Conservation (phyloP, 2,797 vertebrate species). For the Streptopelia turtur region DNA sequence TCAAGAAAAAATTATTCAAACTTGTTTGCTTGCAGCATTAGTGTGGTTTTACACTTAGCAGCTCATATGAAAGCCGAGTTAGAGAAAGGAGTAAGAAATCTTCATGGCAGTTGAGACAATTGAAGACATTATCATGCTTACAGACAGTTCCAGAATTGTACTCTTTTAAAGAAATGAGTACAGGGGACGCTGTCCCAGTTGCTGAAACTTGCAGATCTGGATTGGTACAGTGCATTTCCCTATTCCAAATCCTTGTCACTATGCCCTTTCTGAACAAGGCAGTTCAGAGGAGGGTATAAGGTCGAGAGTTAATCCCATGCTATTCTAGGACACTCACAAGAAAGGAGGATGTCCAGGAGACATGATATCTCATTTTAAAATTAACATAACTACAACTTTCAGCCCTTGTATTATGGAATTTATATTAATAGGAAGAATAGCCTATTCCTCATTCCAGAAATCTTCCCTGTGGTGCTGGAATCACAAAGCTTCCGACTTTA, state of each 20-base stretch:
- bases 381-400: background rate
- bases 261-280: background rate
- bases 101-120: background rate
- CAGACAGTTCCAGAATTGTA: background rate
- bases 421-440: background rate
- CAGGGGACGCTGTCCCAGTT: background rate
- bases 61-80: background rate
- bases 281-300: background rate
- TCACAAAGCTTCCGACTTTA: background rate
- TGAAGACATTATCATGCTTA: background rate
- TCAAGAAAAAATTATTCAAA: background rate
- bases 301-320: background rate
- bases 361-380: background rate
- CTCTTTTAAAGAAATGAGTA: constrained; percentile 17
- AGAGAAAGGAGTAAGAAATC: background rate
- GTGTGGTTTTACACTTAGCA: constrained; percentile 22
- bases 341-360: background rate
- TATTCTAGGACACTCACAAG: background rate
- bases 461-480: background rate
- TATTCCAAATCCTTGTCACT: background rate
- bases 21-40: background rate
- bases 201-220: constrained; percentile 38
- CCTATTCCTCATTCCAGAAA: background rate
- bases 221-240: background rate
- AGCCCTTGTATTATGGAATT: background rate